Conservation (phyloP, 2,113 vertebrate species). For the Nyctibius bracteatus region DNA sequence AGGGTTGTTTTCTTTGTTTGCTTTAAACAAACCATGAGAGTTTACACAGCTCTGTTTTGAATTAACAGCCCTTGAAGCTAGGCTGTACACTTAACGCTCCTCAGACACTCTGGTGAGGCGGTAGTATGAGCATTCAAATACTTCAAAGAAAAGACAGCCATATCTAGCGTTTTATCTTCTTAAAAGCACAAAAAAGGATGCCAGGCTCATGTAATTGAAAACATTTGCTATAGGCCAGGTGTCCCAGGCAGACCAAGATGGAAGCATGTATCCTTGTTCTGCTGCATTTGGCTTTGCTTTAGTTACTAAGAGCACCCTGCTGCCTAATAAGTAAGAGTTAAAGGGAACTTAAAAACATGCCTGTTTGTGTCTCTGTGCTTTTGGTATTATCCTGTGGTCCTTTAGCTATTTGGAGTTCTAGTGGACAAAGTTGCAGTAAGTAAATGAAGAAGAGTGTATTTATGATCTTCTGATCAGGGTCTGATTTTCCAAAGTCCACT, state of each 20-base stretch:
- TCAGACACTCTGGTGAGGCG: background rate
- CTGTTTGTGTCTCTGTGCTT: background rate
- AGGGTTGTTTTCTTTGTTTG: background rate
- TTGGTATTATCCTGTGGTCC: background rate
- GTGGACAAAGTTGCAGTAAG: background rate
- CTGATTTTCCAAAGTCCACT: background rate
- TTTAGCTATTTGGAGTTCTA: background rate
- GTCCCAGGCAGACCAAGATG: background rate
- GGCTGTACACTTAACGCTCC: background rate
- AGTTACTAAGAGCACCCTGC: background rate
- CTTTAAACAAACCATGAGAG: background rate
- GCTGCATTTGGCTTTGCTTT: background rate
- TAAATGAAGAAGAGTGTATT: background rate
- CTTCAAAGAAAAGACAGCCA: background rate
- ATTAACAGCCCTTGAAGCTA: constrained; percentile 2
- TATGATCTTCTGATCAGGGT: background rate
- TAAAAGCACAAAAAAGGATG: background rate
- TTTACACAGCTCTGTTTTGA: background rate
- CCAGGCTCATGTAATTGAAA: background rate
- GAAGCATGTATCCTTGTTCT: background rate
- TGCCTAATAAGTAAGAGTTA: background rate
- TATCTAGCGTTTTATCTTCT: background rate
- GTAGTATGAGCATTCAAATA: background rate
- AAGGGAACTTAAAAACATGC: background rate
- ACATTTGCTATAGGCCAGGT: background rate